Conservation (phyloP, 1,140 invertebrate species). For the Coenobita brevimanus region DNA sequence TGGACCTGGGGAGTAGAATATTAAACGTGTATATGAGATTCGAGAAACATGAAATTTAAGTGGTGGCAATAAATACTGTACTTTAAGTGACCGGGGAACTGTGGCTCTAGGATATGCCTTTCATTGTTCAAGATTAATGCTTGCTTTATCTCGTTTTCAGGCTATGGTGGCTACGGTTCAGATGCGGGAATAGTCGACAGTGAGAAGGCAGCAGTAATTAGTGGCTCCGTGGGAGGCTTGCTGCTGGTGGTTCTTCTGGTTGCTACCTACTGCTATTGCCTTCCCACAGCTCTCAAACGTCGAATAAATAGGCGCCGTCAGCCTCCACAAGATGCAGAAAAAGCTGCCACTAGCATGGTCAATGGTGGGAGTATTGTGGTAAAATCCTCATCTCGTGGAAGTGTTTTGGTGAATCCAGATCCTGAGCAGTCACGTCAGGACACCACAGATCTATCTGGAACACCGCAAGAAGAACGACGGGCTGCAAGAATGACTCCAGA, state of each 20-base stretch:
- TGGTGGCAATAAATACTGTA: no score
- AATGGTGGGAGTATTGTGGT: conserved; percentile 65
- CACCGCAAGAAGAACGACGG: conserved; percentile 27
- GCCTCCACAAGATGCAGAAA: conserved; percentile 44
- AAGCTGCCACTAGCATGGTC: conserved; percentile 51
- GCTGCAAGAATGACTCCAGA: conserved; percentile 3
- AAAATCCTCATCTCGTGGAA: conserved; percentile 56
- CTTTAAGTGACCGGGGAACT: no score
- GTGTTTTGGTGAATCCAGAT: conserved; percentile 50
- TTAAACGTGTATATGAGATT: no score
- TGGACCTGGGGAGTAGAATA: no score
- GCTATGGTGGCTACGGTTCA: conserved; percentile 49
- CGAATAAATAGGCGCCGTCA: conserved; percentile 57
- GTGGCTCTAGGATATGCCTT: no score
- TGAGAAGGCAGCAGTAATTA: conserved; percentile 67
- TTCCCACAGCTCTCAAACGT: conserved; percentile 49
- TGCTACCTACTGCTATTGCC: conserved; percentile 64
- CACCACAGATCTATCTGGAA: conserved; percentile 21
- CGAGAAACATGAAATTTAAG: no score
- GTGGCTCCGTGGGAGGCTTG: conserved; percentile 61
- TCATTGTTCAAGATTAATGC: no score
- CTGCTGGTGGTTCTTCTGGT: conserved; percentile 63
- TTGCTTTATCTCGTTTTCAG: conserved; percentile 35
- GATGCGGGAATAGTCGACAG: conserved; percentile 41
- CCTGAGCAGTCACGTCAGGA: conserved; percentile 35